Base-by-base conservation (phyloP, 2,113 vertebrate species). In the Balaeniceps rex region DNA sequence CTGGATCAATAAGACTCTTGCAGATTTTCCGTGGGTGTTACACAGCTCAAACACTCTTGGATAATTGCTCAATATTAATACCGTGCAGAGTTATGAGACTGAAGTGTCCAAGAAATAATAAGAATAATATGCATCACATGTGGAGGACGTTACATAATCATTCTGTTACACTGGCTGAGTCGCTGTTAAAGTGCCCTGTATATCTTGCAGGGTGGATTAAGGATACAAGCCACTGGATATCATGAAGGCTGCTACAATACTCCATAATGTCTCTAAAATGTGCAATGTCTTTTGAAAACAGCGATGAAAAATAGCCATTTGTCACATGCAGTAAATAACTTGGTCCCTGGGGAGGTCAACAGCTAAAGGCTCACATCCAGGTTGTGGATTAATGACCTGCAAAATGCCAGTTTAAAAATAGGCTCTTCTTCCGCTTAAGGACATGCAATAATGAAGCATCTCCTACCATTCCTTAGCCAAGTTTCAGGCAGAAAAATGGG, bases 201-300 rank as follows among this genome's bases (percentile, higher is more conserved):
- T 97, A 94, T 97, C 96, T 96, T 97, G 91, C 94, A 91, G 83
- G 91, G 81, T 91, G 95, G 96, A 95, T 98, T 97, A 96, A 96
- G 90, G 93, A 91, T 95, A 92, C 49, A 60, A 97, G 85, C 93
- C 74, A 49, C 80, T 84, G 83, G 57, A 80, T 92, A 95, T 90
- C 61, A 3, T 54, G 90, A 79, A 66, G 87, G 63, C 82, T 96
- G 77, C 78, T 87, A 40, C 85, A 89, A 17, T 25, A 66, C 91
- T 94, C 84, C 68, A 38, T 38, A 83, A 86, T 46, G 52, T 63
- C 91, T 95, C 75, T 31, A 47, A 77, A 94, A 82, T 21, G 83
- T 74, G 28, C 66, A 57, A 61, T 36, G 11, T 47, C 70, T 93
- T 90, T 85, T 74, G 78, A 79, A 95, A 95, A 79, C 80, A 82